Percentiles rank a stretch among this genome's conserved stretches.
Evolutionary conservation across 2,113 vertebrate species (phyloP).

Genomic region (Riparia riparia): DNA sequence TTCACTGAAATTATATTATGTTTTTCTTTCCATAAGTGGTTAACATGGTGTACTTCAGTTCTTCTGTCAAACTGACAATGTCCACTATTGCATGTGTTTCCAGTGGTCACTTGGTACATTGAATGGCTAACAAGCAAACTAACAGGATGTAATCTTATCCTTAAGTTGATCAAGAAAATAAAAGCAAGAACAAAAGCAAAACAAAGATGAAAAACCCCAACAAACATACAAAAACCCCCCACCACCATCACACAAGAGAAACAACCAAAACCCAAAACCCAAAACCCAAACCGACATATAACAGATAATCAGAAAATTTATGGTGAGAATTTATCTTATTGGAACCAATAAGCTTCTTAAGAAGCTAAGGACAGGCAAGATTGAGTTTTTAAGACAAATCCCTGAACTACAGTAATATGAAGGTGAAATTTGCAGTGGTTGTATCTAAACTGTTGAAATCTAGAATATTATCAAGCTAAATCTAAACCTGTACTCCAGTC

Average conservation of each 20-base stretch:
- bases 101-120: background rate
- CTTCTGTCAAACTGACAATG: background rate
- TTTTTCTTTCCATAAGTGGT: background rate
- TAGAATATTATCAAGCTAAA: background rate
- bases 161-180: background rate
- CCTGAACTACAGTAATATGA: background rate
- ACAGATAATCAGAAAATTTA: background rate
- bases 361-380: background rate
- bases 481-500: background rate
- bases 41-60: background rate
- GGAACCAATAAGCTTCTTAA: background rate
- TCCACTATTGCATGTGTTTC: background rate
- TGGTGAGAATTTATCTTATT: background rate
- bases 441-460: background rate
- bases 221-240: background rate
- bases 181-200: background rate
- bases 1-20: background rate
- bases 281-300: background rate
- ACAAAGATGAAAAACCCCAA: background rate
- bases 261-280: fast-evolving
- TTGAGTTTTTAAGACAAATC: background rate
- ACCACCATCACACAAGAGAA: background rate
- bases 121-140: background rate
- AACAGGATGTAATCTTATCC: background rate
- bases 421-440: background rate